Evolutionary conservation across 1,140 invertebrate species (phyloP).

Genomic region (Conus ventricosus): DNA sequence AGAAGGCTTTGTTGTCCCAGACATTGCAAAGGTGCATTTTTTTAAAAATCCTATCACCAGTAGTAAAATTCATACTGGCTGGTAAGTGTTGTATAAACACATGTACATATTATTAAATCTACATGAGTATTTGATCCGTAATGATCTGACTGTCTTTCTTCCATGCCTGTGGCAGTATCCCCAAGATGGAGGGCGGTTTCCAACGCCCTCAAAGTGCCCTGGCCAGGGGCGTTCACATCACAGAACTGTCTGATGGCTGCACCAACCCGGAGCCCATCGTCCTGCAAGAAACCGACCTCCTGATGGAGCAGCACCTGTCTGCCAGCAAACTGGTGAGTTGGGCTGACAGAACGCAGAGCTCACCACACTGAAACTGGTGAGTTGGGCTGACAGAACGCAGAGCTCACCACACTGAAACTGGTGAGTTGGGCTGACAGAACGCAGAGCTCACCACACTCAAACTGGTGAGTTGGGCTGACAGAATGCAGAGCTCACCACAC

Average conservation of each 20-base stretch:
- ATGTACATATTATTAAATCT: neutral
- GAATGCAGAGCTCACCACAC: neutral
- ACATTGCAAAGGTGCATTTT: neutral
- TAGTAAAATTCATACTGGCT: neutral
- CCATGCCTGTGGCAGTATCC: conserved; percentile 27
- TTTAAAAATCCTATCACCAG: neutral
- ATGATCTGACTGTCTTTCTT: neutral
- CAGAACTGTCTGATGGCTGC: conserved; percentile 63
- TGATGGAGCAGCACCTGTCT: conserved; percentile 69
- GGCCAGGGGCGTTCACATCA: conserved; percentile 70
- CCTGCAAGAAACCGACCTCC: conserved; percentile 68
- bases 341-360: neutral
- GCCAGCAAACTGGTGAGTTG: conserved; percentile 58
- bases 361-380: conserved; percentile 53
- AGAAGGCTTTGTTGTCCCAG: no score
- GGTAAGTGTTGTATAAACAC: neutral
- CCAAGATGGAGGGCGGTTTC: conserved; percentile 51
- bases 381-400: neutral
- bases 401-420: conserved; percentile 45
- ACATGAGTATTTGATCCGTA: neutral
- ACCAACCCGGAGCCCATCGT: conserved; percentile 70
- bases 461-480: conserved; percentile 46
- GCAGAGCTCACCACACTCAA: conserved; percentile 34
- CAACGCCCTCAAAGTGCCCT: conserved; percentile 64
- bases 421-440: conserved; percentile 36